phyloP scores from a whole-genome alignment of 2,797 vertebrate species.

The Heterohyrax brucei region DNA sequence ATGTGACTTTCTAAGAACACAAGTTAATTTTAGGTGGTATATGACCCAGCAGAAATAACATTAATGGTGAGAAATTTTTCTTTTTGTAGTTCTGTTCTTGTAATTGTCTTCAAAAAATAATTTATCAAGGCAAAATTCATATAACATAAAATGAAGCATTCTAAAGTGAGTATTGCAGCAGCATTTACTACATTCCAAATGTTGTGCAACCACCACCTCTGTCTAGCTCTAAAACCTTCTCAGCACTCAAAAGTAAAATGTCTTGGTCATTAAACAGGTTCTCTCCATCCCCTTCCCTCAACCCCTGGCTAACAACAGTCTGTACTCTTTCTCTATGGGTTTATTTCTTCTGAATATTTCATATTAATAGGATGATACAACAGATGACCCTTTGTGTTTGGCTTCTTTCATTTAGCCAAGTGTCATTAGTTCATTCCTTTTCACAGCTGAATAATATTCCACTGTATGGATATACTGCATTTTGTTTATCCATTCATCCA shows the following conservation, averaged over 20 bases:
- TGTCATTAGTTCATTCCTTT: not conserved
- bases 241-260: not conserved
- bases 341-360: not conserved
- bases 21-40: not conserved
- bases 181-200: not conserved
- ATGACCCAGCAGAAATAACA: not conserved
- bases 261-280: not conserved
- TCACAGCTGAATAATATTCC: not conserved
- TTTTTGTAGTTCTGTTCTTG: not conserved
- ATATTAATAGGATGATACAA: not conserved
- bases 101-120: not conserved
- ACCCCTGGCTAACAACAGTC: not conserved
- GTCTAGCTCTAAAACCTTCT: no score
- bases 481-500: not conserved
- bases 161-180: not conserved
- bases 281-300: not conserved
- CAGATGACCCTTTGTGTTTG: no score
- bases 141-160: no score
- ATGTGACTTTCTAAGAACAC: constrained; percentile 8
- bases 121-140: not conserved
- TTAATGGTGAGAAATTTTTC: not conserved
- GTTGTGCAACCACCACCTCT: not conserved
- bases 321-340: not conserved
- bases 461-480: not conserved
- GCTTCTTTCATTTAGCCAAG: not conserved